Conservation (phyloP, 2,888 invertebrate species). For the Cheilosia impressa region DNA sequence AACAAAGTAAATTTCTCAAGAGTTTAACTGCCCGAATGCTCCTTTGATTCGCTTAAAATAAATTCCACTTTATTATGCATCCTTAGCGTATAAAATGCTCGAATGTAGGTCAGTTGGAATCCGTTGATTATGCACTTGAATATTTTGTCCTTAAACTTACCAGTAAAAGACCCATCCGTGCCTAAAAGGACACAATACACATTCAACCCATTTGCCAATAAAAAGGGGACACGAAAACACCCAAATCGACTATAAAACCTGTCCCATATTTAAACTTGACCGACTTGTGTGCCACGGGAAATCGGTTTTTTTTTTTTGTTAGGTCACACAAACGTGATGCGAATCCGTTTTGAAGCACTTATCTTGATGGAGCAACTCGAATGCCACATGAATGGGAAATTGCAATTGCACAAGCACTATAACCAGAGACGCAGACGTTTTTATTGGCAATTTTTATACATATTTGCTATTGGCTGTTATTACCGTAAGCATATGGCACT, state of each 20-base stretch:
- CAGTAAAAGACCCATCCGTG: background rate
- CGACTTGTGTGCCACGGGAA: slow-evolving; percentile 39
- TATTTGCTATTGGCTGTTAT: background rate
- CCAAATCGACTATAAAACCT: slow-evolving; percentile 58
- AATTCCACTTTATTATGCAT: slow-evolving; percentile 29
- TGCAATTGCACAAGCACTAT: slow-evolving; percentile 33
- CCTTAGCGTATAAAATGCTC: slow-evolving; percentile 26
- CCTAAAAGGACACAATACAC: slow-evolving; percentile 20
- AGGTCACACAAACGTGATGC: slow-evolving; percentile 26
- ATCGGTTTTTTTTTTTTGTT: slow-evolving; percentile 15
- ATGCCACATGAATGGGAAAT: slow-evolving; percentile 57
- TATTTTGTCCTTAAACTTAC: slow-evolving; percentile 37
- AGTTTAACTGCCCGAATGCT: slow-evolving; percentile 46
- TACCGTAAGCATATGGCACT: background rate
- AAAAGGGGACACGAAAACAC: slow-evolving; percentile 6
- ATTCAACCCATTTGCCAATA: slow-evolving; percentile 13
- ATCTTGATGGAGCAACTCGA: slow-evolving; percentile 52
- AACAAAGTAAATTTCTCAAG: slow-evolving; percentile 48
- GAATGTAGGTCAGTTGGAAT: slow-evolving; percentile 65
- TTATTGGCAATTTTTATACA: slow-evolving; percentile 14
- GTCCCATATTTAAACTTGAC: slow-evolving; percentile 56
- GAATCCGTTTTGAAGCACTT: slow-evolving; percentile 50
- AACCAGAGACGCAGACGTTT: background rate
- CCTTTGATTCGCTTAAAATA: slow-evolving; percentile 47
- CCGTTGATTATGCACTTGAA: slow-evolving; percentile 41